A percentile compares a stretch with the other conserved stretches of the same genome.
Conservation (phyloP, 2,113 vertebrate genomes). For the Merops nubicus region DNA sequence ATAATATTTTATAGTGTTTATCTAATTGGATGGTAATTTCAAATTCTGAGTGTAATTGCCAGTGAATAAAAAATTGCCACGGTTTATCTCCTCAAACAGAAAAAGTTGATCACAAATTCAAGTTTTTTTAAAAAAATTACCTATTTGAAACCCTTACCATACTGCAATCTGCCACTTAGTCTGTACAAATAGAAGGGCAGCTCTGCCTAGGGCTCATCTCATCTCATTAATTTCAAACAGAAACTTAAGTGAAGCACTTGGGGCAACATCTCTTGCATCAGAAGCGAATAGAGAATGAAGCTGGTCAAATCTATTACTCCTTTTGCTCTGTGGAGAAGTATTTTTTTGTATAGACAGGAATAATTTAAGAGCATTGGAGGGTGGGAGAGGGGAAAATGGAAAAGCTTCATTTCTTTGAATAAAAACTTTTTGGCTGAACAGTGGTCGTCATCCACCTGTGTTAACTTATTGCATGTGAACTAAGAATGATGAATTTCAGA, state of each 20-base stretch:
- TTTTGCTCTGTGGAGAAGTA: not conserved
- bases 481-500: not conserved
- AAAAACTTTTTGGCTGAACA: not conserved
- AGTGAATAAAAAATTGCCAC: not conserved
- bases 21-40: not conserved
- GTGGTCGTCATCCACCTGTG: not conserved
- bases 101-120: not conserved
- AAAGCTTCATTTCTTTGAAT: not conserved
- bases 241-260: not conserved
- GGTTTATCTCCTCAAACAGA: not conserved
- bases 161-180: not conserved
- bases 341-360: not conserved
- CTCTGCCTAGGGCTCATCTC: not conserved
- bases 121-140: not conserved
- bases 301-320: not conserved
- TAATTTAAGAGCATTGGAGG: not conserved
- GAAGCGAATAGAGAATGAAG: not conserved
- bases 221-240: not conserved
- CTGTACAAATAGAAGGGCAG: not conserved
- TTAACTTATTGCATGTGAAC: not conserved
- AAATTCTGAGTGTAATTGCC: not conserved
- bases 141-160: not conserved
- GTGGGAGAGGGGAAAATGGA: not conserved
- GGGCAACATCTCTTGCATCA: not conserved
- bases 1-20: not conserved